phyloP scores from a whole-genome alignment of 2,797 vertebrate species.

The Xiphorhynchus erythropygius region DNA sequence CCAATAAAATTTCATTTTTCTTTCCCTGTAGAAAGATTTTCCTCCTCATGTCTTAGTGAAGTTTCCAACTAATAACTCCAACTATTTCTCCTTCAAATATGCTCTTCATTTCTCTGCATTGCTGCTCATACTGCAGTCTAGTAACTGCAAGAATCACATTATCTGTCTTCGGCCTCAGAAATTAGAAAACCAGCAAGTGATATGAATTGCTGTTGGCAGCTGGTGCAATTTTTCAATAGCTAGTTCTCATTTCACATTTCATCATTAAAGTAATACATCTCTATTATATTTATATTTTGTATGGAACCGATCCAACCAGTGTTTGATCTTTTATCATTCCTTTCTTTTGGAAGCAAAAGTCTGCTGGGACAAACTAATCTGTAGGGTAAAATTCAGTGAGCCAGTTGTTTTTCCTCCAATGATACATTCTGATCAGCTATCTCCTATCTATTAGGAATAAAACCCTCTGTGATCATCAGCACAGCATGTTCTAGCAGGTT shows the following conservation, averaged over 20 bases:
- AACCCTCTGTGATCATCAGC: neutral
- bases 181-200: neutral
- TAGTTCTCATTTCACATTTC: neutral
- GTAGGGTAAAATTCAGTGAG: neutral
- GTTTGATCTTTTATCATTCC: neutral
- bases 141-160: neutral
- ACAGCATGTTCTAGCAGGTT: constrained; percentile 34
- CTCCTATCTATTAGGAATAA: neutral
- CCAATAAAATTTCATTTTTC: neutral
- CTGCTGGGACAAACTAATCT: neutral
- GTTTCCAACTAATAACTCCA: neutral
- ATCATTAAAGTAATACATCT: neutral
- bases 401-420: neutral
- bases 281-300: neutral
- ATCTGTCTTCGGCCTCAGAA: neutral
- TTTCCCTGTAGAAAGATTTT: neutral
- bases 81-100: neutral
- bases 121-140: neutral
- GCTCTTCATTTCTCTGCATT: neutral
- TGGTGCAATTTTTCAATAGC: neutral
- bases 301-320: neutral
- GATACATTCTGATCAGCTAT: neutral
- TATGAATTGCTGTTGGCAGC: neutral
- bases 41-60: neutral
- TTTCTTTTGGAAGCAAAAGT: neutral